Conservation (phyloP, 2,797 vertebrate genomes). For the Cryptoprocta ferox region DNA sequence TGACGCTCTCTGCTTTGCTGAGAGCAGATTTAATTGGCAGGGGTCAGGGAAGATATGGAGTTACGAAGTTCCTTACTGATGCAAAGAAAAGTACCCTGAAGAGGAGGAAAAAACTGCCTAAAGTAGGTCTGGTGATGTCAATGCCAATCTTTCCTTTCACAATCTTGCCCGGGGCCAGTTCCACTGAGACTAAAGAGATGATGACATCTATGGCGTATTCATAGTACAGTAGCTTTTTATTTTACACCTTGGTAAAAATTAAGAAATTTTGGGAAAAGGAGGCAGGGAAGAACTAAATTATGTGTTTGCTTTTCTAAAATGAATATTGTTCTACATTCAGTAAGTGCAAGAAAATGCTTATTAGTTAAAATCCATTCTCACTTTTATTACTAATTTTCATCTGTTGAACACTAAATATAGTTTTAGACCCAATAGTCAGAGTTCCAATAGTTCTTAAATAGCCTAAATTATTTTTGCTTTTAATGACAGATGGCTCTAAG, state of each 20-base stretch:
- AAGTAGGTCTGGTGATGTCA: constrained; percentile 55
- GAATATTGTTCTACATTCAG: neutral
- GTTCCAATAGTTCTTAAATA: neutral
- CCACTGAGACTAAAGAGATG: constrained; percentile 59
- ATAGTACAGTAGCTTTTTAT: constrained; percentile 52
- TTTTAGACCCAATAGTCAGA: neutral
- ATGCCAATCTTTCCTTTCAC: constrained; percentile 50
- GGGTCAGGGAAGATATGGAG: constrained; percentile 51
- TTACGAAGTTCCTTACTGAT: constrained; percentile 34
- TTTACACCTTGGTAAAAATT: constrained; percentile 55
- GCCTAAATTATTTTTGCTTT: neutral
- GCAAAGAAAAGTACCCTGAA: neutral
- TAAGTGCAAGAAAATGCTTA: neutral
- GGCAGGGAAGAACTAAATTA: neutral
- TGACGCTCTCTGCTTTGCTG: constrained; percentile 41
- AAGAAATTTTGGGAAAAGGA: neutral
- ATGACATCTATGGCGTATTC: constrained; percentile 65
- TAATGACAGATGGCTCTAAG: neutral
- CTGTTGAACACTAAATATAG: neutral
- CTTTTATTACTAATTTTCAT: neutral
- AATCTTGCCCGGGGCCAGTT: constrained; percentile 60
- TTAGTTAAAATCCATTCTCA: constrained; percentile 9
- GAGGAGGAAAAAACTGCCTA: neutral
- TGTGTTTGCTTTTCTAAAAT: neutral
- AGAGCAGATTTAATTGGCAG: constrained; percentile 72